Evolutionary conservation across 1,140 invertebrate species (phyloP).

Genomic region (Thaumatotibia leucotreta): DNA sequence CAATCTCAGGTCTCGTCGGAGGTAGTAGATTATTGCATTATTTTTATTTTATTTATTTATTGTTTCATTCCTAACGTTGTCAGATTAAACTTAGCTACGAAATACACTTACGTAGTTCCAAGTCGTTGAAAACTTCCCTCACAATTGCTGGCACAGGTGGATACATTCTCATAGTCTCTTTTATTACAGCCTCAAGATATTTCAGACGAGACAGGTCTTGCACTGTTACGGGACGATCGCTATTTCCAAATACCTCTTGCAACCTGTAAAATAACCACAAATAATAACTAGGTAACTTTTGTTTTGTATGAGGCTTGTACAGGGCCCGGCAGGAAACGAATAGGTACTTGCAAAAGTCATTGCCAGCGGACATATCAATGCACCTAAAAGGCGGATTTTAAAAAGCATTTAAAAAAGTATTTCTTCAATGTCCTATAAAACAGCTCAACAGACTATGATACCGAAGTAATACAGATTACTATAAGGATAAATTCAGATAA

Average conservation of each 20-base stretch:
- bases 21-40: background rate
- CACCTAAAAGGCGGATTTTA: too few species aligned
- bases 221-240: constrained; percentile 41
- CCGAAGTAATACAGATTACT: too few species aligned
- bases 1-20: too few species aligned
- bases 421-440: too few species aligned
- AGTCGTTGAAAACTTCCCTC: constrained; percentile 55
- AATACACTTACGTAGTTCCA: constrained; percentile 26
- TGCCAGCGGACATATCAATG: too few species aligned
- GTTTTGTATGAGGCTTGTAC: too few species aligned
- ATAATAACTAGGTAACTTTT: too few species aligned
- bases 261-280: background rate
- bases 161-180: constrained; percentile 71
- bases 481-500: too few species aligned
- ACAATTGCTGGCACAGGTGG: constrained; percentile 77
- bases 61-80: background rate
- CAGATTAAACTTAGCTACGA: background rate
- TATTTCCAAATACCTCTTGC: constrained; percentile 72
- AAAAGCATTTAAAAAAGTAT: too few species aligned
- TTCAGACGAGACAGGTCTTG: constrained; percentile 68
- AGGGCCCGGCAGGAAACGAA: too few species aligned
- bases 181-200: constrained; percentile 77
- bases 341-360: too few species aligned
- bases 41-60: background rate
- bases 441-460: too few species aligned